phyloP scores from a whole-genome alignment of 2,888 invertebrate species.

The Campoplex capitator region DNA sequence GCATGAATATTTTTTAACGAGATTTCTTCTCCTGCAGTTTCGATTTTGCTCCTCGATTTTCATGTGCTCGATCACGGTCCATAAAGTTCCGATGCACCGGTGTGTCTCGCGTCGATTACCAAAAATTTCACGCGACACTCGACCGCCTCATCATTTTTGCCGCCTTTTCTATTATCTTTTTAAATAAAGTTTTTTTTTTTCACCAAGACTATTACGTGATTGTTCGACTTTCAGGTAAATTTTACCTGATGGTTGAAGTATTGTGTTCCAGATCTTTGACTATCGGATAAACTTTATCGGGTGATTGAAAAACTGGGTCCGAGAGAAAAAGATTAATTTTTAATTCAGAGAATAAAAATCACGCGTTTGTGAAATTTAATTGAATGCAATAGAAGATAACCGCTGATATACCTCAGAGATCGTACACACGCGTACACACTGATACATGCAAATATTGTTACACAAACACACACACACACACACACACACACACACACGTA shows the following conservation, averaged over 20 bases:
- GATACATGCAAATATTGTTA: slow-evolving; percentile 32
- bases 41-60: slow-evolving; percentile 32
- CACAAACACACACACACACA: slow-evolving; percentile 48
- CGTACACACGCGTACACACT: slow-evolving; percentile 54
- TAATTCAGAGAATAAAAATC: slow-evolving; percentile 49
- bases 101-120: slow-evolving; percentile 13
- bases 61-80: slow-evolving; percentile 23
- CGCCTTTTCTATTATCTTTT: slow-evolving; percentile 17
- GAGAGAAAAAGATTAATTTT: slow-evolving; percentile 11
- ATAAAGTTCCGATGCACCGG: slow-evolving; percentile 9
- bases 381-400: slow-evolving; percentile 66
- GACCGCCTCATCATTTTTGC: slow-evolving; percentile 23
- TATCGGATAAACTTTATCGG: too few relatives aligned
- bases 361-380: slow-evolving; percentile 44
- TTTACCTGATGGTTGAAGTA: too few relatives aligned
- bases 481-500: slow-evolving; percentile 46
- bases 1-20: slow-evolving; percentile 27
- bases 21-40: not conserved
- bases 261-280: too few relatives aligned
- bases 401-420: slow-evolving; percentile 74
- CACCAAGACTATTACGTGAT: slow-evolving; percentile 11
- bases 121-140: slow-evolving; percentile 2
- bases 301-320: too few relatives aligned
- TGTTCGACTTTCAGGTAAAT: too few relatives aligned
- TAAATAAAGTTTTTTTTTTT: not conserved